Percentiles rank a stretch among this genome's conserved stretches.
These are phyloP conservation scores for Caranx melampygus DNA, from an alignment of 2,113 vertebrate species.

Conservation along the genomic window DNA sequence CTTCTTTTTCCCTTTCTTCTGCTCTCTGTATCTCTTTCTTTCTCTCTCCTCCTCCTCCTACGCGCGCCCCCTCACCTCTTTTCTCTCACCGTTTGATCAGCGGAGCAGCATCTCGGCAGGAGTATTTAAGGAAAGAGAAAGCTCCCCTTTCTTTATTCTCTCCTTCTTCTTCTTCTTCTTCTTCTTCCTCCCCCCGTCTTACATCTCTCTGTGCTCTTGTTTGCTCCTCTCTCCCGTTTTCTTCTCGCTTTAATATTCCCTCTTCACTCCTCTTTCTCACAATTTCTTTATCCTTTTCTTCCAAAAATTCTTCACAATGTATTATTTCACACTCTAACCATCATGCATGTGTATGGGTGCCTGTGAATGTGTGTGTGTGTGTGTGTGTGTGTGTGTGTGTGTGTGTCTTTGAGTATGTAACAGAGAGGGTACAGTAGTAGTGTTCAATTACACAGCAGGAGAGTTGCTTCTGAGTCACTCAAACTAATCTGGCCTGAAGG, in stretches of 20 bases:
- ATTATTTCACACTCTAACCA: constrained; percentile 37
- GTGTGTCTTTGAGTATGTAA: constrained; percentile 30
- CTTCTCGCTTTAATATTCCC: constrained; percentile 51
- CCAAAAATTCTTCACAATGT: constrained; percentile 26
- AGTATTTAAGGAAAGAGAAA: constrained; percentile 72
- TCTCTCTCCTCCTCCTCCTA: constrained; percentile 62
- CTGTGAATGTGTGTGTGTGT: constrained; percentile 16
- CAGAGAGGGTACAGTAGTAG: constrained; percentile 44
- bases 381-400: constrained; percentile 16
- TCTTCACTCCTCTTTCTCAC: constrained; percentile 35
- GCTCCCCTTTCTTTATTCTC: constrained; percentile 44
- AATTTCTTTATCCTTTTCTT: constrained; percentile 38
- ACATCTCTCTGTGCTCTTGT: constrained; percentile 52
- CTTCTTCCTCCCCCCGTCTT: constrained; percentile 9
- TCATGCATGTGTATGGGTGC: not conserved
- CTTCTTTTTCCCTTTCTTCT: constrained; percentile 39
- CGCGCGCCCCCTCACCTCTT: constrained; percentile 63
- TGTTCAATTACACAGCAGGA: constrained; percentile 71
- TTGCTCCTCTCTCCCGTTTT: constrained; percentile 43
- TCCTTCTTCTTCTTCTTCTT: not conserved
- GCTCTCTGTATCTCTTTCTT: constrained; percentile 38
- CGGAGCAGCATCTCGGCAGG: constrained; percentile 68
- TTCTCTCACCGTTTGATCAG: constrained; percentile 75
- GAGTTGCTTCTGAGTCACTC: constrained; percentile 66
- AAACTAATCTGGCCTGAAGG: constrained; percentile 73